These are phyloP conservation scores for Falco peregrinus DNA, from an alignment of 2,797 vertebrate species.

Conservation along the genomic window DNA sequence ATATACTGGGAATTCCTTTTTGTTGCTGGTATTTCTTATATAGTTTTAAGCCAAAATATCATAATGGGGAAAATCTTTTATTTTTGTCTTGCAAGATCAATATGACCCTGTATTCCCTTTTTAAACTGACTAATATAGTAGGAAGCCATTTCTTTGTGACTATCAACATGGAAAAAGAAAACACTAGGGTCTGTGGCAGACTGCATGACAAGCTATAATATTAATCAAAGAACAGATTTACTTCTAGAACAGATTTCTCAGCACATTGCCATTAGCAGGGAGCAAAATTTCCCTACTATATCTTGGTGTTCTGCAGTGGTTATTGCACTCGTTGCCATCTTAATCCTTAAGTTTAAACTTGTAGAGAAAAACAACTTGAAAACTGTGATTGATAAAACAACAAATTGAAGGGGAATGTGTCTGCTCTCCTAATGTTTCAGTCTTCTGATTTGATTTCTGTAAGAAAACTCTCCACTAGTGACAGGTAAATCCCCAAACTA, in stretches of 20 bases:
- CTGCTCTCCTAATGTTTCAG: background rate
- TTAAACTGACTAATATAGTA: background rate
- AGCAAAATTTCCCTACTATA: background rate
- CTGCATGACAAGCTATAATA: background rate
- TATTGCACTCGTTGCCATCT: background rate
- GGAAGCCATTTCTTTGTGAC: background rate
- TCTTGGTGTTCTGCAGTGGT: background rate
- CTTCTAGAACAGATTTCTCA: background rate
- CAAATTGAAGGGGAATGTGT: background rate
- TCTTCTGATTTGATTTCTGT: conserved; percentile 24
- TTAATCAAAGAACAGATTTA: background rate
- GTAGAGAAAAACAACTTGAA: background rate
- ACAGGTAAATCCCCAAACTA: conserved; percentile 19
- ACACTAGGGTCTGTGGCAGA: background rate
- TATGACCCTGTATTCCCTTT: background rate
- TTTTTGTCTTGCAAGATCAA: background rate
- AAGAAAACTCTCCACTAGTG: background rate
- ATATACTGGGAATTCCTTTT: background rate
- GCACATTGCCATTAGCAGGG: background rate
- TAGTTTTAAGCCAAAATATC: background rate
- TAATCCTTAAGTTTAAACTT: background rate
- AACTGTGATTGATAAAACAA: background rate
- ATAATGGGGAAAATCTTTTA: background rate
- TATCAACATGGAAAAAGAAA: background rate
- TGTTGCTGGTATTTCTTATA: background rate